Evolutionary conservation across 2,797 vertebrate species (phyloP), one percentile per base, ranked within the genome.

Genomic region (Mareca strepera): DNA sequence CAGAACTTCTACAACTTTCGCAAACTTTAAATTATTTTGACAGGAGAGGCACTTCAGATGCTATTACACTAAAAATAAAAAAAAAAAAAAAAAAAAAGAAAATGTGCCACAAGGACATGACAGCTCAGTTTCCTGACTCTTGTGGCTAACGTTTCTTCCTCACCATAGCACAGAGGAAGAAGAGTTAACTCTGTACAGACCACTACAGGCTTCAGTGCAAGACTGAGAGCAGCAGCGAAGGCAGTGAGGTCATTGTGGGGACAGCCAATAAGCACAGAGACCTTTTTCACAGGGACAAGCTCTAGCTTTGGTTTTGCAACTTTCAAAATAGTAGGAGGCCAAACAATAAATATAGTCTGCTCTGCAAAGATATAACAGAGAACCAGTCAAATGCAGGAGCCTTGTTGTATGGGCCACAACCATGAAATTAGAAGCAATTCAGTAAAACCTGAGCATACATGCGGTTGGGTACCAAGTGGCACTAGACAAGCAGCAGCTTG

Each of bases 401-500:
- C 18, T 82, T 37, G 41, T 0, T 0, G 11, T 14, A 18, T 2
- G 9, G 25, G 28, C 20, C 44, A 41, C 13, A 53, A 12, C 33
- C 26, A 2, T 1, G 14, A 6, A 4, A 44, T 5, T 0, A 79
- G 23, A 18, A 83, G 81, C 25, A 69, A 26, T 25, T 50, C 3
- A 55, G 15, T 35, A 12, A 29, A 8, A 29, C 26, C 70, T 17
- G 46, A 55, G 12, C 13, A 64, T 8, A 20, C 5, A 0, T 9
- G 29, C 23, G 76, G 48, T 23, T 33, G 37, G 35, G 2, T 3
- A 7, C 17, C 21, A 73, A 1, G 10, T 2, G 1, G 20, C 31
- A 46, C 46, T 1, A n/a, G 16, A 48, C 29, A 66, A 52, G 29
- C 29, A 73, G 46, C 41, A 69, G 46, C 26, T 15, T 31, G 16